Evolutionary conservation across 2,888 invertebrate genomes (phyloP).

Genomic region (Helicoverpa assulta): DNA sequence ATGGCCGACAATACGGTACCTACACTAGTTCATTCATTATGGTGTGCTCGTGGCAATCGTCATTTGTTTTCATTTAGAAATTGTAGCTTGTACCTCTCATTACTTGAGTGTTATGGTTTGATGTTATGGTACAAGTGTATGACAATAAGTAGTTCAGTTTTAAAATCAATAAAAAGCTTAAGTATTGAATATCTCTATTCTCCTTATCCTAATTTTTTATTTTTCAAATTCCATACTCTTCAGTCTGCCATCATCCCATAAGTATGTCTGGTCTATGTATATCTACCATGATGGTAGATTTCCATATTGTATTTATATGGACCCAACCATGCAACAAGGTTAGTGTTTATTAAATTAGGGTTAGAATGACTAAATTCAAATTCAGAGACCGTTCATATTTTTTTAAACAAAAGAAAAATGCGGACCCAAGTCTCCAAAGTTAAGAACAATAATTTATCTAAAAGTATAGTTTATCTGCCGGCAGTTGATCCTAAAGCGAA

Average conservation of each 20-base stretch:
- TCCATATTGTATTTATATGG: no score
- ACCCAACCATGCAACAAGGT: background rate
- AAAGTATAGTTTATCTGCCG: slow-evolving; percentile 30
- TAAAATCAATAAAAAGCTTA: no score
- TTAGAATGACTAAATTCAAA: no score
- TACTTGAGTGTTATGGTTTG: background rate
- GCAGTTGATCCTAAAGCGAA: slow-evolving; percentile 19
- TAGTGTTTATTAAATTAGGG: no score
- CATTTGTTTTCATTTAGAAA: background rate
- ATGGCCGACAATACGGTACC: background rate
- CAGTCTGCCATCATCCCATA: no score
- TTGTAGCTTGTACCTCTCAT: background rate
- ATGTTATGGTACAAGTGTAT: background rate
- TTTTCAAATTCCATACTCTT: no score
- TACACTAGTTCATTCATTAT: slow-evolving; percentile 1
- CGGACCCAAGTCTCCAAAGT: background rate
- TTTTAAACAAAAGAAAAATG: background rate
- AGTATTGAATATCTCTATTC: no score
- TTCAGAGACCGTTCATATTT: no score
- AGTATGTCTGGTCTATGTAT: no score
- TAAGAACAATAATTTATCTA: slow-evolving; percentile 8
- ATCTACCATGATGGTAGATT: no score
- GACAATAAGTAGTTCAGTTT: no score
- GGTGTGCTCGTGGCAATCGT: background rate
- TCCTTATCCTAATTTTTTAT: no score